Evolutionary conservation across 2,797 vertebrate species (phyloP).

Genomic region (Malacoraja senta): DNA sequence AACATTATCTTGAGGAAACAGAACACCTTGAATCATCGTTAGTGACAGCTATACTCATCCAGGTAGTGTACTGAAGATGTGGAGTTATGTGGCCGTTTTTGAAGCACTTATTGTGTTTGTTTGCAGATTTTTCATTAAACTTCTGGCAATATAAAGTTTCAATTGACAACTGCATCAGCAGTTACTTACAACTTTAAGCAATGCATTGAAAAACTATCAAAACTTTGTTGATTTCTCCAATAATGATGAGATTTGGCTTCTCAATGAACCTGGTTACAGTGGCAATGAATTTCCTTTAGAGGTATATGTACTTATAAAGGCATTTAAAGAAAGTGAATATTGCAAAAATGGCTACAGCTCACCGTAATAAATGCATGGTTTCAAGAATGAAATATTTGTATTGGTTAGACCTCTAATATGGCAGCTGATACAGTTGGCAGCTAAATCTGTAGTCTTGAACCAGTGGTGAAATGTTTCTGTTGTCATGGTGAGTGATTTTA

Average conservation of each 20-base stretch:
- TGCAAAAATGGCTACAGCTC: background rate
- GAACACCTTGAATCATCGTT: background rate
- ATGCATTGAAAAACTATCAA: background rate
- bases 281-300: background rate
- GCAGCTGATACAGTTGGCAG: background rate
- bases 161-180: background rate
- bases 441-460: background rate
- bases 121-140: background rate
- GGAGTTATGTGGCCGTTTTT: background rate
- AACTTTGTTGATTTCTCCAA: background rate
- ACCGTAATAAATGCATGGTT: background rate
- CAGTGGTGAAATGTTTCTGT: background rate
- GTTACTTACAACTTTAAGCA: background rate
- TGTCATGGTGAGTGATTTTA: background rate
- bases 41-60: background rate
- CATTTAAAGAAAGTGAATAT: background rate
- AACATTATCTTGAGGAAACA: background rate
- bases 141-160: too few relatives aligned
- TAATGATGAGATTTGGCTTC: background rate
- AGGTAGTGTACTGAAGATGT: background rate
- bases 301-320: background rate
- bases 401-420: background rate
- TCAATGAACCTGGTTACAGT: background rate
- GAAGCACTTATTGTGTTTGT: background rate
- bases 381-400: background rate